phyloP scores from a whole-genome alignment of 1,140 invertebrate genomes.

The Pseudachorutes palmiensis region DNA sequence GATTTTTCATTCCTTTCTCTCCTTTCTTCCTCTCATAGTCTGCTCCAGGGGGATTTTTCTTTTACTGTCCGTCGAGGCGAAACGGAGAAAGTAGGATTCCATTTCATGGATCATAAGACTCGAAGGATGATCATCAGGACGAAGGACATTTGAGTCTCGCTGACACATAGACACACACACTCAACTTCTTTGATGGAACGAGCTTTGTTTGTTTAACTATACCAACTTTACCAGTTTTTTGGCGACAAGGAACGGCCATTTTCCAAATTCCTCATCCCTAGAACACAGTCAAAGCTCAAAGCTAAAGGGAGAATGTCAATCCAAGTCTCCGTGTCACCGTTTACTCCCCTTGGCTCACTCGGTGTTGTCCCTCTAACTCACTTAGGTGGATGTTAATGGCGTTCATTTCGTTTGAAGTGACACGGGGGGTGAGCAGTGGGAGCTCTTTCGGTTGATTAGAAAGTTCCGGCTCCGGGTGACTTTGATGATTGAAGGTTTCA shows the following conservation, averaged over 20 bases:
- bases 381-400: no score
- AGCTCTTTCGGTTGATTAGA: neutral
- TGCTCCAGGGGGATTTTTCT: neutral
- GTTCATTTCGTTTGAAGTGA: neutral
- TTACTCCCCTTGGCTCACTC: neutral
- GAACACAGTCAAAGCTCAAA: neutral
- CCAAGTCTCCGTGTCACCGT: no score
- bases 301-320: neutral
- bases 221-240: neutral
- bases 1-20: neutral
- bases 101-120: neutral
- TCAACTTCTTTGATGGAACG: neutral
- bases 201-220: neutral
- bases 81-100: neutral
- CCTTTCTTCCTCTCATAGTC: no score
- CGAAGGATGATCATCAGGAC: neutral
- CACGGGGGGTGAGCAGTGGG: neutral
- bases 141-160: no score
- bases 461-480: neutral
- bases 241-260: neutral
- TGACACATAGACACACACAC: neutral
- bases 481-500: neutral
- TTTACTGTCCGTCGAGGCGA: neutral
- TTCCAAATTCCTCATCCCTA: no score
- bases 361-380: no score